Evolutionary conservation across 2,888 invertebrate genomes (phyloP).

Genomic region (Holacanthella duospinosa): DNA sequence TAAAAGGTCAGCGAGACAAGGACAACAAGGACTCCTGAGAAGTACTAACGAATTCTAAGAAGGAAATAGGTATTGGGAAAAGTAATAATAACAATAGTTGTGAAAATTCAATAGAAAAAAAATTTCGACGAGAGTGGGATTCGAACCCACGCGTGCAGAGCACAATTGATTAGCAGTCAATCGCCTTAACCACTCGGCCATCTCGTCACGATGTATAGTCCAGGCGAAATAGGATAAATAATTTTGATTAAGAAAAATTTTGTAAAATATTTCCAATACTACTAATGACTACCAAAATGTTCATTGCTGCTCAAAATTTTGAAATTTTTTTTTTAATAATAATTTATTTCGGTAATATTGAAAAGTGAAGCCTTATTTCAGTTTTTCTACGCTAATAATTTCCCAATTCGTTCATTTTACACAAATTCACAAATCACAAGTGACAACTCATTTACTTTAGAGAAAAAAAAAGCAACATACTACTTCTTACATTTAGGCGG

Average conservation of each 20-base stretch:
- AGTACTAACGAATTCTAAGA: too few species aligned
- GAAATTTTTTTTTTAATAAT: not conserved
- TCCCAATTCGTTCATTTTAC: too few species aligned
- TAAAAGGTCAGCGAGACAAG: too few species aligned
- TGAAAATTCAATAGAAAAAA: slow-evolving; percentile 9
- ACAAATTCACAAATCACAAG: too few species aligned
- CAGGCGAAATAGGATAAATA: not conserved
- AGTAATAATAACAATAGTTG: too few species aligned
- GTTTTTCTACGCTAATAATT: too few species aligned
- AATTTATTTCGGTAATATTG: not conserved
- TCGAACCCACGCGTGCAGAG: slow-evolving; percentile 75
- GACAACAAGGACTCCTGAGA: too few species aligned
- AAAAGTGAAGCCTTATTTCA: too few species aligned
- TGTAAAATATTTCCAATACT: not conserved
- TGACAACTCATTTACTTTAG: too few species aligned
- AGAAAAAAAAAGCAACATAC: too few species aligned
- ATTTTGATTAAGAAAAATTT: not conserved
- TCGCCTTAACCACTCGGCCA: slow-evolving; percentile 78
- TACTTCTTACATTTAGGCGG: too few species aligned
- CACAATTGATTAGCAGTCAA: slow-evolving; percentile 78
- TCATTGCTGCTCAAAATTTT: not conserved
- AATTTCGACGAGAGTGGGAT: slow-evolving; percentile 46
- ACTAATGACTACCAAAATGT: not conserved
- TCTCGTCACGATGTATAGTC: slow-evolving; percentile 9
- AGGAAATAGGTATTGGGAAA: too few species aligned